A percentile compares a stretch with the other conserved stretches of the same genome.
phyloP scores from a whole-genome alignment of 2,888 invertebrate genomes.

The Brenthis hecate region DNA sequence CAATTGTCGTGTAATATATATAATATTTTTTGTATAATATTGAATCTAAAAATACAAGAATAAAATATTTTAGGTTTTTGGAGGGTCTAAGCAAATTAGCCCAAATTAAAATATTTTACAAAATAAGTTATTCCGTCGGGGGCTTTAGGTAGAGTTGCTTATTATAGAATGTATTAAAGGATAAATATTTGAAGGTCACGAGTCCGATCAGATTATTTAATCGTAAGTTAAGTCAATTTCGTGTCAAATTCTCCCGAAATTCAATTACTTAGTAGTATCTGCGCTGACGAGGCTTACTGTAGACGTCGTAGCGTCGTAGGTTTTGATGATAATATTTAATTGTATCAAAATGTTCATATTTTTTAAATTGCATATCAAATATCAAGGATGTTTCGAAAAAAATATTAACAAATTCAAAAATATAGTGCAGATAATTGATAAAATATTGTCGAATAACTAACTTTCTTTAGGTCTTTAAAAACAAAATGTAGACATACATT shows the following conservation, averaged over 20 bases:
- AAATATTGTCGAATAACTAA: no score
- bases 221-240: conserved; percentile 78
- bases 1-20: no score
- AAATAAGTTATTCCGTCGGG: conserved; percentile 25
- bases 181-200: conserved; percentile 41
- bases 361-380: not conserved
- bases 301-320: conserved; percentile 55
- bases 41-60: no score
- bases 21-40: no score
- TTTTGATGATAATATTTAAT: conserved; percentile 44
- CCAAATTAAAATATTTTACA: not conserved
- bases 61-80: no score
- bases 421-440: no score
- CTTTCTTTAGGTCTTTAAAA: no score
- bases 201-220: conserved; percentile 39
- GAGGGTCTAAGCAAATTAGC: no score
- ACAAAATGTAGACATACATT: no score
- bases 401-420: not conserved
- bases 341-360: not conserved
- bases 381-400: not conserved
- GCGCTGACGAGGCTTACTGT: conserved; percentile 54
- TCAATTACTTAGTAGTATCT: conserved; percentile 77
- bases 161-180: conserved; percentile 42
- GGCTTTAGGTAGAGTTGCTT: conserved; percentile 32
- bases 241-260: conserved; percentile 82